These are phyloP conservation scores for Glaucopsyche alexis DNA, from an alignment of 2,888 invertebrate species.

Conservation along the genomic window DNA sequence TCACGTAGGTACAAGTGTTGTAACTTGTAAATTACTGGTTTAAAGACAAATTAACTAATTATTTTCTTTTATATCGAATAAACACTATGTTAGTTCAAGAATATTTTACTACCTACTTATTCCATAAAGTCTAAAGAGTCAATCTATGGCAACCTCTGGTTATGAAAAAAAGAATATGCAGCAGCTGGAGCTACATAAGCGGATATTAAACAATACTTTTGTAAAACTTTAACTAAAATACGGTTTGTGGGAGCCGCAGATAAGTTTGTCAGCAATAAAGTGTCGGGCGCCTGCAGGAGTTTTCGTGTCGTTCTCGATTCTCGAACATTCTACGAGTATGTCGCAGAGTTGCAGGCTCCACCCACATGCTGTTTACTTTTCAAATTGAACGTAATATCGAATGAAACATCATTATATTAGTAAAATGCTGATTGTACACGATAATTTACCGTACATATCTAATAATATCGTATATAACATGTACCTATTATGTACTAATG, in stretches of 20 bases:
- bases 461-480: no score
- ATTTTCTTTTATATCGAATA: no score
- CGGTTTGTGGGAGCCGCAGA: background rate
- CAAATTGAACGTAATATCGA: background rate
- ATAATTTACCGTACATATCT: no score
- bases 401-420: background rate
- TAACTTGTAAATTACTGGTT: background rate
- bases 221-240: slow-evolving; percentile 13
- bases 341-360: slow-evolving; percentile 5
- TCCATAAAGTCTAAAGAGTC: background rate
- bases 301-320: background rate
- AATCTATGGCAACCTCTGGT: background rate
- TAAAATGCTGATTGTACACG: background rate
- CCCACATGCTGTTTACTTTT: background rate
- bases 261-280: slow-evolving; percentile 22
- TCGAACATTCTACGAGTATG: slow-evolving; percentile 7
- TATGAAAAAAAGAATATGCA: background rate
- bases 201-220: background rate
- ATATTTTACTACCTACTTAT: background rate
- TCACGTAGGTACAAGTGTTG: background rate
- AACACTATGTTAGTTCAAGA: no score
- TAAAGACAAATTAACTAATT: background rate
- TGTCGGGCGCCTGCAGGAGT: background rate
- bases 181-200: background rate
- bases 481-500: no score